These are phyloP conservation scores for Hirtodrosophila trivittata DNA, from an alignment of 2,888 invertebrate species.

Conservation along the genomic window DNA sequence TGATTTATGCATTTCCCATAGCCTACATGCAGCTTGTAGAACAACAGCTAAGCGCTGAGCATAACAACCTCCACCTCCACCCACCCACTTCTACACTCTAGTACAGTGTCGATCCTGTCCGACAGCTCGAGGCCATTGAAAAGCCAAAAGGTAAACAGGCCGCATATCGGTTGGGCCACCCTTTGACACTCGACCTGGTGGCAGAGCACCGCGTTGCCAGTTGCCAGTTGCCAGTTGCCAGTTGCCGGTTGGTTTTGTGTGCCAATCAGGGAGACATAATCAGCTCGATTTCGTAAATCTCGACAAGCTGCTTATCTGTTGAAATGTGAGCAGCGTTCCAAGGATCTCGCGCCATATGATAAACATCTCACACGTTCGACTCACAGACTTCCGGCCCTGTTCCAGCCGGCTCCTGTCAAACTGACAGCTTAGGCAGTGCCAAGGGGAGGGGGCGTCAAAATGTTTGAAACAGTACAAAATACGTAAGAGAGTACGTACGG, in stretches of 20 bases:
- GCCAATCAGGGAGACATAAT: conserved; percentile 66
- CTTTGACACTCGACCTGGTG: conserved; percentile 69
- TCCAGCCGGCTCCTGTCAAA: conserved; percentile 53
- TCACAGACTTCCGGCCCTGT: conserved; percentile 57
- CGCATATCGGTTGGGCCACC: conserved; percentile 41
- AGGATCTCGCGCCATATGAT: conserved; percentile 61
- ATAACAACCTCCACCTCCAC: conserved; percentile 23
- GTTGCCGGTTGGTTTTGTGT: conserved; percentile 2
- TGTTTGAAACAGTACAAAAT: conserved; percentile 31
- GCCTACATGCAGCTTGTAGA: conserved; percentile 36
- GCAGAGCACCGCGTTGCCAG: too few relatives aligned
- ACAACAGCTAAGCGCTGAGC: conserved; percentile 41
- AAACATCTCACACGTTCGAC: conserved; percentile 75
- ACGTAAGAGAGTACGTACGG: too few relatives aligned
- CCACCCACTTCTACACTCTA: not conserved
- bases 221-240: conserved; percentile 1
- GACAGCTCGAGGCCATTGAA: conserved; percentile 36
- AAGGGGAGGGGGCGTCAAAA: conserved; percentile 30
- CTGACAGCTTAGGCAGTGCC: conserved; percentile 62
- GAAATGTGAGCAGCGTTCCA: conserved; percentile 77
- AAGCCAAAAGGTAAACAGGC: conserved; percentile 74
- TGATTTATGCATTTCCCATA: conserved; percentile 71
- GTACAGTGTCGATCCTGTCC: not conserved
- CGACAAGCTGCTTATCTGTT: conserved; percentile 81
- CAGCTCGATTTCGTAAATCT: conserved; percentile 78